A percentile compares a stretch with the other conserved stretches of the same genome.
Evolutionary conservation across 2,888 invertebrate species (phyloP).

Genomic region (Harpagoxenus sublaevis): DNA sequence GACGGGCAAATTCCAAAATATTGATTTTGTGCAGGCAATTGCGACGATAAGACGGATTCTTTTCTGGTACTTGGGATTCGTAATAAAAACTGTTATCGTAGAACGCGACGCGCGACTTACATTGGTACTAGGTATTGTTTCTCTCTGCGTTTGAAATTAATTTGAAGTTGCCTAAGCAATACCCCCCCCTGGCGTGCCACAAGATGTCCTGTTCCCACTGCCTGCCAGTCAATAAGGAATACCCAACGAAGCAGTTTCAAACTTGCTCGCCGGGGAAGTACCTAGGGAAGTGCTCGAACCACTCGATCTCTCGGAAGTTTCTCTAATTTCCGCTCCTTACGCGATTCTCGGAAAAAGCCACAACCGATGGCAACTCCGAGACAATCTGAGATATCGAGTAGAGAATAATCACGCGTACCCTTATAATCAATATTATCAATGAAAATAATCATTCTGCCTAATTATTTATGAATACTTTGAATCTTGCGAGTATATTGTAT

Average conservation of each 20-base stretch:
- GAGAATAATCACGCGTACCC: neutral
- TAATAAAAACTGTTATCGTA: conserved; percentile 72
- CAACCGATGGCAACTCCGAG: conserved; percentile 8
- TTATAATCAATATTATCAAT: neutral
- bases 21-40: neutral
- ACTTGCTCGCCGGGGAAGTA: conserved; percentile 74
- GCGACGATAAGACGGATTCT: neutral
- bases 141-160: conserved; percentile 82
- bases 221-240: conserved; percentile 83
- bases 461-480: conserved; percentile 2
- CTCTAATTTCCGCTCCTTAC: conserved; percentile 60
- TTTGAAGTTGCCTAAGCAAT: conserved; percentile 83
- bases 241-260: conserved; percentile 83
- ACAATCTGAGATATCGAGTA: neutral
- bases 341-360: conserved; percentile 61
- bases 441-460: neutral
- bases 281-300: conserved; percentile 77
- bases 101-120: conserved; percentile 60
- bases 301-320: conserved; percentile 34
- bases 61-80: neutral
- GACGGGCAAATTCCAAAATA: neutral
- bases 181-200: conserved; percentile 69
- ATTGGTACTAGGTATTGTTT: conserved; percentile 76
- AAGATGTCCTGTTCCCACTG: conserved; percentile 76
- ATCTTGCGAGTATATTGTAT: neutral